Base-by-base conservation (phyloP, 2,888 invertebrate species). In the Crocallis elinguaria region DNA sequence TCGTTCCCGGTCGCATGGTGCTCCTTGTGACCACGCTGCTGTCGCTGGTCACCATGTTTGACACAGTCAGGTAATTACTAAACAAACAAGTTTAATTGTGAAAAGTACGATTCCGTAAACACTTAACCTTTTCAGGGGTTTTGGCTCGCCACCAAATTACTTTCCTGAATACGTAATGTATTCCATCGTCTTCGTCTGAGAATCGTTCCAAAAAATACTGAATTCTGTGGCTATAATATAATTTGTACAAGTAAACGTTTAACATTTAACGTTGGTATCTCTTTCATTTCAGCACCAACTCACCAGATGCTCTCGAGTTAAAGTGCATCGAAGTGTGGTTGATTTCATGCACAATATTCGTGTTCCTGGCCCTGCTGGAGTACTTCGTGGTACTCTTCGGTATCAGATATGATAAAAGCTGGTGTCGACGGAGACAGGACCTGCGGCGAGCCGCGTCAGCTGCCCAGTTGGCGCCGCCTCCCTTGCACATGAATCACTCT, bases 281-380 rank as follows among this genome's bases (percentile, higher is more conserved):
- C 45, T 8, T 6, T 16, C 2, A 41, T 82, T 81, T 0, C 85
- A 93, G 94, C 75, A 93, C 94, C 77, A 94, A 94, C 77, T 94
- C 94, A 17, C 94, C 94, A 17, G 93, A 93, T 68, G 93, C 94
- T 1, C 79, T 94, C 46, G 93, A 94, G 75, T 77, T 94, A 52
- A 94, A 94, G 72, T 94, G 93, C 76, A 93, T 94, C 64, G 94
- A 94, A 74, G 94, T 94, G 62, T 94, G 94, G 94, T 84, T 94
- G 73, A 93, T 94, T 76, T 93, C 93, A 33, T 94, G 94, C 84
- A 94, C 94, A 35, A 79, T 94, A 67, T 94, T 94, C 80, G 94
- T 94, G 60, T 94, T 94, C 79, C 85, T 93, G 64, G 93, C 94
- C 0, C 79, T 94, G 43, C 84, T 94, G 71, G 94, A 94, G 76